A percentile compares a stretch with the other conserved stretches of the same genome.
phyloP scores from a whole-genome alignment of 30 jellyfish, hydroid and myxozoan genomes.

The Aurelia sp. region DNA sequence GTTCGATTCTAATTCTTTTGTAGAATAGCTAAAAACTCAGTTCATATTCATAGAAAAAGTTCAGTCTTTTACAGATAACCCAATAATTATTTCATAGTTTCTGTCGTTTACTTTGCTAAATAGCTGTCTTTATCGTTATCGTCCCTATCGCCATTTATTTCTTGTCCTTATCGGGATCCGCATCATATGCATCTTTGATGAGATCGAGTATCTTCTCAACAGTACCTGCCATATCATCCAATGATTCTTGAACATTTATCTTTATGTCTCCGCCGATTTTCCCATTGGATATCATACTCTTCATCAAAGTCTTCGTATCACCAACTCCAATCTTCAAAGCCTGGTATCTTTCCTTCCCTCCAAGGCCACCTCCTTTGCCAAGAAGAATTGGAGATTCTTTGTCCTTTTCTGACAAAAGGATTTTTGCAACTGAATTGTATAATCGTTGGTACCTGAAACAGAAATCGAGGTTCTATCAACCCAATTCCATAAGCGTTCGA shows the following conservation, averaged over 20 bases:
- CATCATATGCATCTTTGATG: not conserved
- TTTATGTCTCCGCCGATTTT: not conserved
- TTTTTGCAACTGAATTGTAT: constrained; percentile 7
- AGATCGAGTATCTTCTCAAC: not conserved
- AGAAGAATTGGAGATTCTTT: constrained; percentile 4
- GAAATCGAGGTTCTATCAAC: not conserved
- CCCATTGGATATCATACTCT: not conserved
- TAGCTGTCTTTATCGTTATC: no score
- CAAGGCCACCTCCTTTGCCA: constrained; percentile 8
- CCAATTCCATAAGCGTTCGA: no score
- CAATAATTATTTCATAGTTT: no score
- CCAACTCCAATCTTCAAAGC: constrained; percentile 11
- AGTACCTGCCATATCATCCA: not conserved
- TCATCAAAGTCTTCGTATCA: not conserved
- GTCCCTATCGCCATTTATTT: no score
- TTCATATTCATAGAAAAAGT: no score
- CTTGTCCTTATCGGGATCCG: not conserved
- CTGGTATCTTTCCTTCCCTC: constrained; percentile 2
- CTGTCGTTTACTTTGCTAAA: no score
- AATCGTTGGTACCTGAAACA: not conserved
- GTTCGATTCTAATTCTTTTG: no score
- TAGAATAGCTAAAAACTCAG: no score
- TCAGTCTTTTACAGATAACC: no score
- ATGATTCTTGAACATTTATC: not conserved
- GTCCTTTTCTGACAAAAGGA: not conserved